A percentile compares a stretch with the other conserved stretches of the same genome.
phyloP scores from a whole-genome alignment of 2,888 invertebrate species.

The Psococerastis gibbosa region DNA sequence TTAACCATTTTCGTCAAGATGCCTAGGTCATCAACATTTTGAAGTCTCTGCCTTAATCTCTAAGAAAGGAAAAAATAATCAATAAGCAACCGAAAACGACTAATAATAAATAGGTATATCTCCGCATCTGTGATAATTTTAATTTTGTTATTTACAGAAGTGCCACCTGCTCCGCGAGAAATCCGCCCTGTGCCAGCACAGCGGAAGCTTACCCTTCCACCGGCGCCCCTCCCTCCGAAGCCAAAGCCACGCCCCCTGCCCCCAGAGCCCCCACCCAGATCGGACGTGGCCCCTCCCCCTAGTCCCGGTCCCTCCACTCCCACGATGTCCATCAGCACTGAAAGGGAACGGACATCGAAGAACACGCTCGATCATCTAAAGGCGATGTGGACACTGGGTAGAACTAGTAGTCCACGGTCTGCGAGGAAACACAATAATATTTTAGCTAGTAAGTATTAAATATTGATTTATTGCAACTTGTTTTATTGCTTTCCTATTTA shows the following conservation, averaged over 20 bases:
- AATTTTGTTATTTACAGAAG: background rate
- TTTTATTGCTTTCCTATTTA: too few relatives aligned
- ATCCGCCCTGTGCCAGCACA: constrained; percentile 2
- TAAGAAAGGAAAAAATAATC: too few relatives aligned
- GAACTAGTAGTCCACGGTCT: constrained; percentile 15
- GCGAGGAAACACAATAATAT: constrained; percentile 49
- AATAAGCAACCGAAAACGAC: too few relatives aligned
- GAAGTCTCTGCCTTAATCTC: too few relatives aligned
- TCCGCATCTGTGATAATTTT: too few relatives aligned
- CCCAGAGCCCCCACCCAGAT: constrained; percentile 18
- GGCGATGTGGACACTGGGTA: constrained; percentile 3
- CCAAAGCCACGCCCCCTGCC: constrained; percentile 1
- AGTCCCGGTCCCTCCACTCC: constrained; percentile 16
- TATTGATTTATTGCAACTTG: background rate
- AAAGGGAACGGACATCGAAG: background rate
- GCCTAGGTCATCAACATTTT: too few relatives aligned
- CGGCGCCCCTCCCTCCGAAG: constrained; percentile 6
- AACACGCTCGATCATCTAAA: constrained; percentile 1
- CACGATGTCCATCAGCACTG: background rate
- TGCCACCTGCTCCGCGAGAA: constrained; percentile 1
- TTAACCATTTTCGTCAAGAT: too few relatives aligned
- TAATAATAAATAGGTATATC: too few relatives aligned
- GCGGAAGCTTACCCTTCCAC: background rate
- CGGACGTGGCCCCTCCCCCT: constrained; percentile 23
- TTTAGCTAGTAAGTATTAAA: constrained; percentile 41